Evolutionary conservation across 2,888 invertebrate genomes (phyloP).

Genomic region (Tridacna gigas): DNA sequence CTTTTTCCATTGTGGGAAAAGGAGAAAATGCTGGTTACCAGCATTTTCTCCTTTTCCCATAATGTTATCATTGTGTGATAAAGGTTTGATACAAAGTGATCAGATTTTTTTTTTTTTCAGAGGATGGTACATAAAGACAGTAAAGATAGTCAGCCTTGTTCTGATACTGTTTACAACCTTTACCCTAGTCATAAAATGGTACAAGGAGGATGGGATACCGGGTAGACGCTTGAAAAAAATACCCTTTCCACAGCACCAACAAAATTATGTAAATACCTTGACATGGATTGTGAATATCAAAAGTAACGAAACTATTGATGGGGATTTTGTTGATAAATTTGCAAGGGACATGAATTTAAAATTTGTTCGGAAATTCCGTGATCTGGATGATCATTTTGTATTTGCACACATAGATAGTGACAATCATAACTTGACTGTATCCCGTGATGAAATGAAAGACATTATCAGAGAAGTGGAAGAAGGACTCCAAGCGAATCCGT

Average conservation of each 20-base stretch:
- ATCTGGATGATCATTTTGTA: slow-evolving; percentile 30
- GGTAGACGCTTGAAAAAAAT: slow-evolving; percentile 45
- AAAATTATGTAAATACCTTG: slow-evolving; percentile 40
- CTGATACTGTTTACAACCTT: neutral
- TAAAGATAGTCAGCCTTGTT: neutral
- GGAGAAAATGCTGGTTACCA: neutral
- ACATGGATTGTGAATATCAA: slow-evolving; percentile 53
- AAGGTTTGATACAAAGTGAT: neutral
- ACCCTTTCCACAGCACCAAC: slow-evolving; percentile 37
- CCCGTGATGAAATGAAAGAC: slow-evolving; percentile 6
- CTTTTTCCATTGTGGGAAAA: too few relatives aligned
- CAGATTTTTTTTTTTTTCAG: slow-evolving; percentile 16
- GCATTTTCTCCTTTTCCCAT: neutral
- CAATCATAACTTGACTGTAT: slow-evolving; percentile 16
- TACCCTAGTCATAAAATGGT: neutral
- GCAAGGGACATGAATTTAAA: slow-evolving; percentile 64
- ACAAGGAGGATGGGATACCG: slow-evolving; percentile 17
- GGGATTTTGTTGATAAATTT: slow-evolving; percentile 38
- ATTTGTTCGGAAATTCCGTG: slow-evolving; percentile 3
- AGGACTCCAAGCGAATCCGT: slow-evolving; percentile 64
- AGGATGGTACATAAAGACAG: slow-evolving; percentile 3
- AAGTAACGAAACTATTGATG: neutral
- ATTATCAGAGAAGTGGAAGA: slow-evolving; percentile 54
- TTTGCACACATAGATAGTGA: slow-evolving; percentile 15
- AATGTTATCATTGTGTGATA: neutral